These are phyloP conservation scores for Autographa pulchrina DNA, from an alignment of 2,888 invertebrate genomes.

Conservation along the genomic window DNA sequence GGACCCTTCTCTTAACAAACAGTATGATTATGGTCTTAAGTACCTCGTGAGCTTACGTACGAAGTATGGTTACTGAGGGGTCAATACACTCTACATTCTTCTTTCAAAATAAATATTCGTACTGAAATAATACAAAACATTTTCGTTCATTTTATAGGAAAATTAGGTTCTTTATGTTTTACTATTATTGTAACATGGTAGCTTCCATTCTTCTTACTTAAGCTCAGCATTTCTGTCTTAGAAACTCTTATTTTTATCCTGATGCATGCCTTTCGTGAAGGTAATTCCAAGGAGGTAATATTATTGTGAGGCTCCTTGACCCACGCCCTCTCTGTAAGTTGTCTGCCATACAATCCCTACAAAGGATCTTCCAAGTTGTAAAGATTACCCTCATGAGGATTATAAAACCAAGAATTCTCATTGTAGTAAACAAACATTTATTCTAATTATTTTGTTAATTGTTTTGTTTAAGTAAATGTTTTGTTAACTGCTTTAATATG, in stretches of 20 bases:
- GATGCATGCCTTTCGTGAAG: constrained; percentile 7
- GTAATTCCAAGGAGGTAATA: constrained; percentile 20
- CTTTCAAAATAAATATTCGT: neutral
- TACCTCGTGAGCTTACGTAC: neutral
- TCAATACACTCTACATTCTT: neutral
- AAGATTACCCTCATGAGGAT: constrained; percentile 35
- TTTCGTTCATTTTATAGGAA: neutral
- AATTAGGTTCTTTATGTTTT: neutral
- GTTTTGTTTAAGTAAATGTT: neutral
- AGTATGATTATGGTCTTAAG: constrained; percentile 3
- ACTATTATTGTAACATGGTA: neutral
- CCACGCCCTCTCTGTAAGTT: constrained; percentile 24
- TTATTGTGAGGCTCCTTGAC: constrained; percentile 29
- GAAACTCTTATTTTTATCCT: constrained; percentile 9
- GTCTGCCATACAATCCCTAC: constrained; percentile 13
- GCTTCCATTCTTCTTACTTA: neutral
- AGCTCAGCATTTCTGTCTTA: neutral
- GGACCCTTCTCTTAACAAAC: constrained; percentile 12
- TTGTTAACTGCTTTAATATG: neutral
- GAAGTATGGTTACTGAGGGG: neutral
- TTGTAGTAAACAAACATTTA: neutral
- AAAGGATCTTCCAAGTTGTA: constrained; percentile 24
- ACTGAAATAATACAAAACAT: neutral
- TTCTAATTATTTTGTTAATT: neutral
- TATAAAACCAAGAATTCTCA: constrained; percentile 3